Percentiles rank a stretch among this genome's conserved stretches.
Conservation (phyloP, 2,797 vertebrate genomes). For the Valencia hispanica region DNA sequence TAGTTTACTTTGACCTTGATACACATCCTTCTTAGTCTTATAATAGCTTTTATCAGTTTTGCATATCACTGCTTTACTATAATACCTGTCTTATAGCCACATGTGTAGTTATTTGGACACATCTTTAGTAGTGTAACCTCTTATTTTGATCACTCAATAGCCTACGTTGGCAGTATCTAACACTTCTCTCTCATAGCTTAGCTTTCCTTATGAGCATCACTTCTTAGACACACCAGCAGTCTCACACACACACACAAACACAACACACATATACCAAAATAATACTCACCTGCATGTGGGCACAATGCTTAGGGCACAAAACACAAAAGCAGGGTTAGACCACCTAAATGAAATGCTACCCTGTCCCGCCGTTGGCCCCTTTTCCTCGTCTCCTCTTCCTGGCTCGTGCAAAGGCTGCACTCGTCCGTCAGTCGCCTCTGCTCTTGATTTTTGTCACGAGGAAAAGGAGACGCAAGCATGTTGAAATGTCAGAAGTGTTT, state of each 20-base stretch:
- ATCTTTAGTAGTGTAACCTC: constrained; percentile 76
- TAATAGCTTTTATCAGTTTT: constrained; percentile 74
- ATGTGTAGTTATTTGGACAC: constrained; percentile 76
- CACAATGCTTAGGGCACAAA: constrained; percentile 80
- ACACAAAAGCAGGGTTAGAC: constrained; percentile 74
- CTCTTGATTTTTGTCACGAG: constrained; percentile 34
- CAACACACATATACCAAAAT: constrained; percentile 68
- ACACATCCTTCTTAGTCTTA: constrained; percentile 76
- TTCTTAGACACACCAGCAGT: constrained; percentile 73
- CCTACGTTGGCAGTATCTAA: constrained; percentile 80
- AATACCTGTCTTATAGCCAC: constrained; percentile 72
- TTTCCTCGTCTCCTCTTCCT: constrained; percentile 71
- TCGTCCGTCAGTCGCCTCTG: constrained; percentile 15
- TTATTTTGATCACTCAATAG: constrained; percentile 75
- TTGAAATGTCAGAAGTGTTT: constrained; percentile 57
- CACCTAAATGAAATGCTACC: constrained; percentile 56
- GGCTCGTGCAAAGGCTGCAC: constrained; percentile 25
- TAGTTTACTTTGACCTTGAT: constrained; percentile 83
- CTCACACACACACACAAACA: constrained; percentile 64
- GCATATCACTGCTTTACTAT: constrained; percentile 79
- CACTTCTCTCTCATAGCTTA: constrained; percentile 77
- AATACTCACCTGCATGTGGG: constrained; percentile 80
- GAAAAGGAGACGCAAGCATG: constrained; percentile 60
- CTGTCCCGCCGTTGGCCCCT: constrained; percentile 49
- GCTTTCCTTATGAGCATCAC: constrained; percentile 75